Evolutionary conservation across 2,888 invertebrate genomes (phyloP).

Genomic region (Callinectes sapidus): DNA sequence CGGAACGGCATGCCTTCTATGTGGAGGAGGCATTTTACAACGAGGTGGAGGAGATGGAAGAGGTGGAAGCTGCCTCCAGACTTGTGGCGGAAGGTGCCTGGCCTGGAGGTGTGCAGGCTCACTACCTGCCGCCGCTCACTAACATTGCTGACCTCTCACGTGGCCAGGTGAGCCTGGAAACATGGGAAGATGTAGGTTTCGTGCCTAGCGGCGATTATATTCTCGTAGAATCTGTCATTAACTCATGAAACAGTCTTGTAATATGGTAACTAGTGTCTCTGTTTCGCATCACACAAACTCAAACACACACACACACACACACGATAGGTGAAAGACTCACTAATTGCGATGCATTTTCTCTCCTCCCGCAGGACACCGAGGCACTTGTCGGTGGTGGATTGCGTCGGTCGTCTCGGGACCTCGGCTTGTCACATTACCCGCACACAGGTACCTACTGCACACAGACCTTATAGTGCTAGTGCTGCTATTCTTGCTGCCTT

Average conservation of each 20-base stretch:
- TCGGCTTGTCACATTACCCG: conserved; percentile 41
- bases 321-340: background rate
- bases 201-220: too few relatives aligned
- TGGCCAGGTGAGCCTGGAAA: background rate
- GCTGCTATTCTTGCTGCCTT: background rate
- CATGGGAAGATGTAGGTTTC: background rate
- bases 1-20: background rate
- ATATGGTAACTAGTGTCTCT: too few relatives aligned
- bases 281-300: too few relatives aligned
- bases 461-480: background rate
- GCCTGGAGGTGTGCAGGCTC: background rate
- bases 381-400: background rate
- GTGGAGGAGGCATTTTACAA: background rate
- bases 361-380: background rate
- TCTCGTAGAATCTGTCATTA: too few relatives aligned
- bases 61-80: background rate
- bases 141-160: background rate
- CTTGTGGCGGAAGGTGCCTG: background rate
- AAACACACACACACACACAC: too few relatives aligned
- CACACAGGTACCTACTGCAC: conserved; percentile 41
- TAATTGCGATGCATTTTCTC: background rate
- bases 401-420: conserved; percentile 9
- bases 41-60: background rate
- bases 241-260: too few relatives aligned
- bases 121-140: background rate